Conservation (phyloP, 2,113 vertebrate species). For the Tetraodon nigroviridis region DNA sequence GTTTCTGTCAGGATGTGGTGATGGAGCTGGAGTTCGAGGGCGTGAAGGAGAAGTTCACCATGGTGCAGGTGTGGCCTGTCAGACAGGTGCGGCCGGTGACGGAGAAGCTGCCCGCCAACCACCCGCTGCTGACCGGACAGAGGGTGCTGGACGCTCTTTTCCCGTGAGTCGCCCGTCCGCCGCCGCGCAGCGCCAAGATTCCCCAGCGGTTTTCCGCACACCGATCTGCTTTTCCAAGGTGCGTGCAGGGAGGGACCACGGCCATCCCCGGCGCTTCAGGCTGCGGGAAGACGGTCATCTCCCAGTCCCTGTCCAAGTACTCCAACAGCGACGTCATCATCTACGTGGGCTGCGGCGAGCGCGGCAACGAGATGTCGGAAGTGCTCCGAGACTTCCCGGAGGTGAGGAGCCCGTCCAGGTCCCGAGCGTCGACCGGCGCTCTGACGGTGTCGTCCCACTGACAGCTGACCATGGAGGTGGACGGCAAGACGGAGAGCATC, state of each 20-base stretch:
- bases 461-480: conserved; percentile 97
- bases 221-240: conserved; percentile 63
- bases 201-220: not conserved
- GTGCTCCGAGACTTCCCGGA: conserved; percentile 96
- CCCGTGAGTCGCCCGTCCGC: conserved; percentile 77
- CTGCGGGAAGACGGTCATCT: conserved; percentile 97
- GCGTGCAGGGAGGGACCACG: conserved; percentile 97
- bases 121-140: conserved; percentile 92
- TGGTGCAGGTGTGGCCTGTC: conserved; percentile 97
- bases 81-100: conserved; percentile 93
- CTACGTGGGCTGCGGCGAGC: conserved; percentile 95
- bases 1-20: conserved; percentile 84
- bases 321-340: conserved; percentile 98
- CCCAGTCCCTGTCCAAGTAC: conserved; percentile 96
- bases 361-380: conserved; percentile 99
- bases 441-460: conserved; percentile 39
- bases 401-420: conserved; percentile 61
- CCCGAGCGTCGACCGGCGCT: not conserved
- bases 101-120: conserved; percentile 93
- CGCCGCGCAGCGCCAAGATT: not conserved
- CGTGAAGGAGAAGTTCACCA: conserved; percentile 92
- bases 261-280: conserved; percentile 97
- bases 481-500: conserved; percentile 93
- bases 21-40: conserved; percentile 96
- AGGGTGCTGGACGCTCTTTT: conserved; percentile 94